These are phyloP conservation scores for Otolemur crassicaudatus DNA, from an alignment of 2,797 vertebrate species.

Conservation along the genomic window DNA sequence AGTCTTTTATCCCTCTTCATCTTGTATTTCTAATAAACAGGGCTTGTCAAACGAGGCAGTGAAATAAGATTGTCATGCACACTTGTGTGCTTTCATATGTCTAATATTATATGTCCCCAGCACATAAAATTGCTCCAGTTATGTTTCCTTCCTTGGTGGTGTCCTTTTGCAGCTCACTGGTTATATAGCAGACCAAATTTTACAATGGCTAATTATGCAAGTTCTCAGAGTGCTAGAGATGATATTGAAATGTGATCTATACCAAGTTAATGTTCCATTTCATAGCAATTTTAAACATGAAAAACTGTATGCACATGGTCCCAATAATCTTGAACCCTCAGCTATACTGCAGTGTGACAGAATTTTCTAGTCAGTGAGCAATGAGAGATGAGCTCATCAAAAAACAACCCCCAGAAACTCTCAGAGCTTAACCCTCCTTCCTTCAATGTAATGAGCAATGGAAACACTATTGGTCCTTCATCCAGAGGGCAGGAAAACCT, in stretches of 20 bases:
- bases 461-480: neutral
- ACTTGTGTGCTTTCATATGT: neutral
- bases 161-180: constrained; percentile 13
- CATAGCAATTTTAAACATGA: constrained; percentile 17
- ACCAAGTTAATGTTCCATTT: constrained; percentile 42
- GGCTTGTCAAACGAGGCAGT: fast-evolving
- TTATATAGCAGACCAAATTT: neutral
- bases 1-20: fast-evolving
- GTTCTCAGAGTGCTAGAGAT: neutral
- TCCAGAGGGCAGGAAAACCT: neutral
- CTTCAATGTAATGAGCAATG: neutral
- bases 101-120: neutral
- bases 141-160: neutral
- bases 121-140: neutral
- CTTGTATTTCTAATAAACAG: fast-evolving
- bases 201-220: neutral
- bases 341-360: neutral
- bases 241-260: neutral
- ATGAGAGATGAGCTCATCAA: neutral
- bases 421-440: neutral
- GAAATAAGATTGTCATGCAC: neutral
- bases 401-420: neutral
- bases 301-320: neutral
- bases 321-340: neutral
- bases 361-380: neutral